Conservation (phyloP, 35 echinoderm and acorn worm genomes). For the Anneissia japonica region DNA sequence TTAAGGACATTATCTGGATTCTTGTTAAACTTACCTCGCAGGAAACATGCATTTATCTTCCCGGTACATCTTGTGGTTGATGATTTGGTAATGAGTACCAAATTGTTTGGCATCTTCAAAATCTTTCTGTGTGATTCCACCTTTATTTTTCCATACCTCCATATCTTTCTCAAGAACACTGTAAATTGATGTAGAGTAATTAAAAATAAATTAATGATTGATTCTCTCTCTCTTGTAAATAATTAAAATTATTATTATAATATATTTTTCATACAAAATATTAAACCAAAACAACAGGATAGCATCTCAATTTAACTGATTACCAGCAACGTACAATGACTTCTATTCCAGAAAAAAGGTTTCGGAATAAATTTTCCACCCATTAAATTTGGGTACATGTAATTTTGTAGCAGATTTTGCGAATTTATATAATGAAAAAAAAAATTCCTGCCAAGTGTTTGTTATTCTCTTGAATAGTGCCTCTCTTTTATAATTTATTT, state of each 20-base stretch:
- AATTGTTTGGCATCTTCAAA: slow-evolving; percentile 30
- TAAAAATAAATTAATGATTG: background rate
- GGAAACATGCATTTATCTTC: slow-evolving; percentile 94
- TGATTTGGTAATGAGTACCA: slow-evolving; percentile 91
- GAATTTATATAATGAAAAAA: too few species aligned
- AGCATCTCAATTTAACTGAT: background rate
- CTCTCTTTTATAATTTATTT: too few species aligned
- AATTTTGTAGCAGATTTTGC: too few species aligned
- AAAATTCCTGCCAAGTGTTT: too few species aligned
- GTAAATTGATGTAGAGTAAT: background rate
- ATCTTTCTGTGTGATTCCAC: slow-evolving; percentile 64
- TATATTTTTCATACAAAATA: background rate
- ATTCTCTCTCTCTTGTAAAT: background rate
- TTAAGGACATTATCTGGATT: too few species aligned
- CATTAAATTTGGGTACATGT: too few species aligned
- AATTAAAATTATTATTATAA: background rate
- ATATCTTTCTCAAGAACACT: slow-evolving; percentile 69
- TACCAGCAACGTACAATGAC: background rate
- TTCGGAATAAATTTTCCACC: too few species aligned
- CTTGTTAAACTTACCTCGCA: slow-evolving; percentile 74
- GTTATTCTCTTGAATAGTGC: too few species aligned
- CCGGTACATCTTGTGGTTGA: slow-evolving; percentile 86
- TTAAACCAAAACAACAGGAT: background rate
- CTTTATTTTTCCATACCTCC: slow-evolving; percentile 65
- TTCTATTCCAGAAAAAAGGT: background rate